phyloP scores from a whole-genome alignment of 2,888 invertebrate species.

The Chouioia cunea region DNA sequence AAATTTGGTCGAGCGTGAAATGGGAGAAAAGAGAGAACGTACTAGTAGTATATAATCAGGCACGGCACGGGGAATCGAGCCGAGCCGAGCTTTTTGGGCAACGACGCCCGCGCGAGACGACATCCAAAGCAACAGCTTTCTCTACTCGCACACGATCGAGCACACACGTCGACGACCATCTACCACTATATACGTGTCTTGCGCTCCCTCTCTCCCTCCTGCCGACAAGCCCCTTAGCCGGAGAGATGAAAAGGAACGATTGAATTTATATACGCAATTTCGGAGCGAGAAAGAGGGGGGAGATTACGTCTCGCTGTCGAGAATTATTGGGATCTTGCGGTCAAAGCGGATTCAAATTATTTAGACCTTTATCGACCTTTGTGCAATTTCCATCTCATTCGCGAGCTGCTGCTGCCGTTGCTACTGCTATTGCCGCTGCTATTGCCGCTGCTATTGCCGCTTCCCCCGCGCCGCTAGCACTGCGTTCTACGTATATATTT shows the following conservation, averaged over 20 bases:
- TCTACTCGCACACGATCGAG: too few relatives aligned
- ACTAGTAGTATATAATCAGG: too few relatives aligned
- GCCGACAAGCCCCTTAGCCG: too few relatives aligned
- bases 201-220: constrained; percentile 3
- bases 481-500: not conserved
- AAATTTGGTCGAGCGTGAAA: too few relatives aligned
- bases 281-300: not conserved
- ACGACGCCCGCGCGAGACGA: constrained; percentile 27
- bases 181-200: constrained; percentile 33
- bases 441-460: too few relatives aligned
- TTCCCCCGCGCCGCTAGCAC: too few relatives aligned
- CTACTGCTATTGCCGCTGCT: not conserved
- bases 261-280: constrained; percentile 27
- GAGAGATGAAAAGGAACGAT: constrained; percentile 33
- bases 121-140: constrained; percentile 24
- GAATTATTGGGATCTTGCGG: constrained; percentile 17
- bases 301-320: not conserved
- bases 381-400: not conserved
- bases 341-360: constrained; percentile 28
- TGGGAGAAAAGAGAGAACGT: too few relatives aligned
- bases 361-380: not conserved
- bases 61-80: too few relatives aligned
- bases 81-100: too few relatives aligned
- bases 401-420: not conserved
- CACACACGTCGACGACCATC: constrained; percentile 8